A percentile compares a stretch with the other conserved stretches of the same genome.
phyloP scores from a whole-genome alignment of 1,140 invertebrate species.

The Aphidius ervi region DNA sequence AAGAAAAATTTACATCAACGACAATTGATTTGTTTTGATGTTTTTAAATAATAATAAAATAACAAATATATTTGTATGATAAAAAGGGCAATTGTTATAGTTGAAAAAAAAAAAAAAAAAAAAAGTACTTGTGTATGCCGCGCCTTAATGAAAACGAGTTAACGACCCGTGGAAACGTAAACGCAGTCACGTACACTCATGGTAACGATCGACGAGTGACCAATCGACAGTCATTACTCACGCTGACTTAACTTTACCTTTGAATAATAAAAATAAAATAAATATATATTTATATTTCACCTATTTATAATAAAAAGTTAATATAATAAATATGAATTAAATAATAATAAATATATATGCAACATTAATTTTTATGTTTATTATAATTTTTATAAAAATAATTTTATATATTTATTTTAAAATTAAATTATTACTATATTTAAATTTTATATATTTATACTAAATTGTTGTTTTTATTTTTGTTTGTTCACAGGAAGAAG shows the following conservation, averaged over 20 bases:
- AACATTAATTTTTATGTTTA: too few species aligned
- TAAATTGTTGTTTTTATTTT: constrained; percentile 40
- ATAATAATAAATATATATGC: too few species aligned
- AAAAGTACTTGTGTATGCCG: constrained; percentile 24
- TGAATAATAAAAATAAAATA: too few species aligned
- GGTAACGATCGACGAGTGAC: constrained; percentile 47
- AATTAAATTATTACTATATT: constrained; percentile 1
- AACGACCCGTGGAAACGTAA: constrained; percentile 47
- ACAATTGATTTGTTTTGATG: too few species aligned
- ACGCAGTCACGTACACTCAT: constrained; percentile 41
- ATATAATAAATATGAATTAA: too few species aligned
- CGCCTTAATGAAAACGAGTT: constrained; percentile 48
- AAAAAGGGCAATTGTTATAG: background rate
- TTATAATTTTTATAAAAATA: too few species aligned
- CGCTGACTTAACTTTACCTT: background rate
- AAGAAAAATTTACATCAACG: too few species aligned
- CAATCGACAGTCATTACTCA: constrained; percentile 46
- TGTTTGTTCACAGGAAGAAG: constrained; percentile 53
- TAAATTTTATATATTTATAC: constrained; percentile 28
- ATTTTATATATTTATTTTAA: too few species aligned
- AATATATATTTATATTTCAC: too few species aligned
- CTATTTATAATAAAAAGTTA: too few species aligned
- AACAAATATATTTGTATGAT: too few species aligned
- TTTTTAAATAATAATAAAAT: too few species aligned
- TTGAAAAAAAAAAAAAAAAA: constrained; percentile 31